Evolutionary conservation across 2,888 invertebrate genomes (phyloP), one percentile per base, ranked within the genome.

Genomic region (Pollenia griseotomentosa): DNA sequence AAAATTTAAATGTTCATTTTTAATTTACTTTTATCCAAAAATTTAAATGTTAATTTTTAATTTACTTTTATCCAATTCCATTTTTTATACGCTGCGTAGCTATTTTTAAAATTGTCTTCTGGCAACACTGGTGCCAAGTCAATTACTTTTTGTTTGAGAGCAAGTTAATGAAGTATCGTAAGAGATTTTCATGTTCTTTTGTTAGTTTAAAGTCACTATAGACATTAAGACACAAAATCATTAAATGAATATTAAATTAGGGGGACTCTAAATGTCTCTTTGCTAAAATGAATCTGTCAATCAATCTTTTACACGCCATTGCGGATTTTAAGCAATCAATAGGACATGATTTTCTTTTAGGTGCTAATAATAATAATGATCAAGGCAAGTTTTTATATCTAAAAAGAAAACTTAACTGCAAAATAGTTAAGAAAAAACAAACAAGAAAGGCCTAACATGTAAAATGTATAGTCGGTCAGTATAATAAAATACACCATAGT

Each of bases 111-210:
- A 40, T 16, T 40, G 33, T 40, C 44, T 48, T n/a, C 57, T 44
- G 33, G 14, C 55, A 33, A 33, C 33, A 33, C 33, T 33, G 1
- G 33, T 33, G 5, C 33, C 33, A 33, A 33, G 33, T 68, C 23
- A 68, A 59, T 61, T 5, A 70, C 33, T 46, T 75, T 75, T 33
- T 46, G 33, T 44, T 68, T 75, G 46, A 53, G 16, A 33, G 48
- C 66, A 59, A 7, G 44, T 59, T 63, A 70, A 70, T 61, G 53
- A 33, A 70, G 65, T 74, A 66, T 44, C 73, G 33, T 46, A 42
- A 74, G 23, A 66, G n/a, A 51, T 59, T 33, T 74, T 66, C 19
- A 63, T 75, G 61, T 83, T 44, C 10, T 42, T 53, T 63, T 82
- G 74, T 61, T 75, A 66, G 48, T 57, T 70, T 46, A 7, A 33